A percentile compares a stretch with the other conserved stretches of the same genome.
Evolutionary conservation across 2,888 invertebrate species (phyloP).

Genomic region (Euclidia mi): DNA sequence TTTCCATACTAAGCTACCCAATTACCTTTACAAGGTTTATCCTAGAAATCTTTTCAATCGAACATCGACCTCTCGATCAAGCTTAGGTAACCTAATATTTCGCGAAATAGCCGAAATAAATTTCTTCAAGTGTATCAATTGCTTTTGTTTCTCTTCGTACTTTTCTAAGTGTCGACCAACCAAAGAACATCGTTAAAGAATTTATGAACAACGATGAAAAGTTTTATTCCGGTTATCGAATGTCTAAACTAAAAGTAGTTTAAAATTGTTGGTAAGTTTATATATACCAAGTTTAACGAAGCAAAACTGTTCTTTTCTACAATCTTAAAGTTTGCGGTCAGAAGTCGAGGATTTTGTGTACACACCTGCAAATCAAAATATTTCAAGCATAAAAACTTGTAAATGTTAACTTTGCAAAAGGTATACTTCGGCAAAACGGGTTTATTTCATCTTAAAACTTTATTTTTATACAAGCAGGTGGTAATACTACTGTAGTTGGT

Average conservation of each 20-base stretch:
- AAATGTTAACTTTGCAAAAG: conserved; percentile 4
- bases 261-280: conserved; percentile 27
- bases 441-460: conserved; percentile 13
- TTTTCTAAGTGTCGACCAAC: conserved; percentile 6
- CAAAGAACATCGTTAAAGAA: conserved; percentile 14
- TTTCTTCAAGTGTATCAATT: too few species aligned
- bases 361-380: conserved; percentile 9
- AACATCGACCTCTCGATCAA: too few species aligned
- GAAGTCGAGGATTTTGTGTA: conserved; percentile 13
- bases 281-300: conserved; percentile 22
- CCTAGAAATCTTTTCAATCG: too few species aligned
- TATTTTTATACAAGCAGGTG: conserved; percentile 18
- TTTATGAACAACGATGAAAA: conserved; percentile 29
- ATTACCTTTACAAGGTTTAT: too few species aligned
- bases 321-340: conserved; percentile 24
- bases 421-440: conserved; percentile 2
- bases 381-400: conserved; percentile 11
- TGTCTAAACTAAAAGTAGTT: conserved; percentile 27
- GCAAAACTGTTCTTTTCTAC: conserved; percentile 23
- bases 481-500: conserved; percentile 9
- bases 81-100: too few species aligned
- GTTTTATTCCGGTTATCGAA: conserved; percentile 26
- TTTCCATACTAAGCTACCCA: too few species aligned
- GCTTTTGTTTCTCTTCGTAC: neutral
- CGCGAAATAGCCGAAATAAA: too few species aligned